phyloP scores from a whole-genome alignment of 2,888 invertebrate species.

The Isotomurus palustris region DNA sequence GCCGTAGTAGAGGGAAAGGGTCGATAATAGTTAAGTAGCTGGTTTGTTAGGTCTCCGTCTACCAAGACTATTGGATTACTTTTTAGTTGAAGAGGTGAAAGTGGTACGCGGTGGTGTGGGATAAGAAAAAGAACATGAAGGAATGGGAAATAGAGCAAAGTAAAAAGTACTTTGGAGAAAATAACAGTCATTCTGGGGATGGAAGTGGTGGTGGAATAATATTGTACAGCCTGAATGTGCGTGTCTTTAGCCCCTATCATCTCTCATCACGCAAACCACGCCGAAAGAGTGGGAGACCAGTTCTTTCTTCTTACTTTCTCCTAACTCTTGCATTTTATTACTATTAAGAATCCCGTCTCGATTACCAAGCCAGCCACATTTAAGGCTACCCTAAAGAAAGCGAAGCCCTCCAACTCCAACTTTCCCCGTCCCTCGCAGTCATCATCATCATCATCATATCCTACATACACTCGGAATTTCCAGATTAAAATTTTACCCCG shows the following conservation, averaged over 20 bases:
- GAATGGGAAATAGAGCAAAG: conserved; percentile 6
- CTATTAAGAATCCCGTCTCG: too few relatives aligned
- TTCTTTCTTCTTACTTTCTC: too few relatives aligned
- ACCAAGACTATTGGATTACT: background rate
- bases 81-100: conserved; percentile 4
- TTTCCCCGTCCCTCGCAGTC: background rate
- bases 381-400: background rate
- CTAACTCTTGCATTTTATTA: too few relatives aligned
- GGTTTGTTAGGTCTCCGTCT: conserved; percentile 2
- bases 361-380: background rate
- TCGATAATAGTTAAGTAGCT: conserved; percentile 14
- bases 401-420: background rate
- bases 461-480: too few relatives aligned
- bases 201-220: conserved; percentile 9
- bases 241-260: conserved; percentile 13
- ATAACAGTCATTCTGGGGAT: conserved; percentile 8
- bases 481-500: too few relatives aligned
- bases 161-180: conserved; percentile 11
- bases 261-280: conserved; percentile 23
- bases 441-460: too few relatives aligned
- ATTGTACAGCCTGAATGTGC: conserved; percentile 5
- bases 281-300: too few relatives aligned
- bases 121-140: background rate
- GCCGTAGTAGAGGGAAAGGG: background rate
- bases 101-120: background rate